Base-by-base conservation (phyloP, 2,888 invertebrate genomes). In the Dynastes maya region DNA sequence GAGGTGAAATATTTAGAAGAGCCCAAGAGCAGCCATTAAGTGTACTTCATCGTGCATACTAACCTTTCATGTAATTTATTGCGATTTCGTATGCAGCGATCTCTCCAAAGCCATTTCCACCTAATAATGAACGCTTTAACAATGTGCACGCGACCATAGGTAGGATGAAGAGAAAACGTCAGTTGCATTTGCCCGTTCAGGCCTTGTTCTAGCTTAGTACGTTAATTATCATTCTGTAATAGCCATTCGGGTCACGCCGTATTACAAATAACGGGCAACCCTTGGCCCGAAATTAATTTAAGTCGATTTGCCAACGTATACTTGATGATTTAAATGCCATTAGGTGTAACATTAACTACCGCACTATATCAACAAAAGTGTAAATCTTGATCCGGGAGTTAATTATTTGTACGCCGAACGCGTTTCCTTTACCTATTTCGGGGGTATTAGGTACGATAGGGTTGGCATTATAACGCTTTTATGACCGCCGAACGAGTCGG, bases 271-370 rank as follows among this genome's bases (percentile, higher is more conserved):
- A 78, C 65, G 77, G 75, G 51, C 51, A 64, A 63, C 71, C 72
- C 72, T 76, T 64, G 65, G 67, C 53, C 70, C 37, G 77, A 79
- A 78, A 79, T 79, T 79, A 79, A 79, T 79, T 74, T 79, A 77
- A 77, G 77, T 77, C 79, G 77, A 77, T 77, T 79, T 77, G 55
- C 77, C 72, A 71, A 53, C 65, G 77, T 79, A 77, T 13, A 68
- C 74, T 79, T 72, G 74, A 74, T 77, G 77, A 79, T 79, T 79
- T 77, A 74, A 77, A 71, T 55, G 64, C 79, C 65, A 72, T 77
- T 77, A 76, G 70, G 75, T 37, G 72, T 71, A 65, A 55, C 74
- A 67, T 65, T 78, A 74, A 78, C 74, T 72, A 74, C 72, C 65
- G 58, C 72, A 72, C 64, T 78, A 78, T 78, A 78, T 78, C 77